Percentiles rank a stretch among this genome's conserved stretches.
Evolutionary conservation across 2,888 invertebrate genomes (phyloP).

Genomic region (Ochropacha duplaris): DNA sequence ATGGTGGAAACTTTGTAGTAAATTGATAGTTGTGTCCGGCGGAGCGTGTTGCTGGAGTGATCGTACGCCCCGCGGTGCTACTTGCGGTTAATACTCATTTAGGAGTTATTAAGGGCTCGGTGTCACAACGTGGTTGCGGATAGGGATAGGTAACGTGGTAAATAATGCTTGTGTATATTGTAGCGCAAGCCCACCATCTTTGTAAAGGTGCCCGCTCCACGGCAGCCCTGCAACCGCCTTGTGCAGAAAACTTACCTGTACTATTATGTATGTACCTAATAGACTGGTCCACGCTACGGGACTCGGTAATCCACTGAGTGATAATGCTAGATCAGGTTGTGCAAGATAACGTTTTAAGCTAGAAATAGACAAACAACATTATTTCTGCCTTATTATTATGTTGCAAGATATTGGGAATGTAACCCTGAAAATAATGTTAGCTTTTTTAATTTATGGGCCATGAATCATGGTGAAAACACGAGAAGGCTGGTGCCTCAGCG

Average conservation of each 20-base stretch:
- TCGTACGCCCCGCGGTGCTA: conserved; percentile 13
- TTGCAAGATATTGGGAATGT: background rate
- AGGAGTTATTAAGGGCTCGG: background rate
- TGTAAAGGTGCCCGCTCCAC: background rate
- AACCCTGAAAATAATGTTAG: background rate
- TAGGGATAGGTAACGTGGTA: background rate
- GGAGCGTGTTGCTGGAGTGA: conserved; percentile 23
- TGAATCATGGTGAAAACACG: too few species aligned
- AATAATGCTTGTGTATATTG: too few species aligned
- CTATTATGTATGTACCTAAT: background rate
- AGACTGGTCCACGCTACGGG: background rate
- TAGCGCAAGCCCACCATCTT: background rate
- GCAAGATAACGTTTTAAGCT: background rate
- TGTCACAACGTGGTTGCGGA: conserved; percentile 18
- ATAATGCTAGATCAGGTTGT: background rate
- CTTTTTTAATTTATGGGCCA: too few species aligned
- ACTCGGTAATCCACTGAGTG: background rate
- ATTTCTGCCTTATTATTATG: background rate
- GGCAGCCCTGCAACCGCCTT: background rate
- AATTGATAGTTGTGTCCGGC: conserved; percentile 30
- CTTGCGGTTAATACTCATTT: conserved; percentile 11
- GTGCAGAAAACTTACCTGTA: background rate
- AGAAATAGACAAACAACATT: background rate
- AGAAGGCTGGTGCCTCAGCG: too few species aligned
- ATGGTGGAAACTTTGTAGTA: conserved; percentile 33